Conservation (phyloP, 2,797 vertebrate genomes). For the Salmo trutta region DNA sequence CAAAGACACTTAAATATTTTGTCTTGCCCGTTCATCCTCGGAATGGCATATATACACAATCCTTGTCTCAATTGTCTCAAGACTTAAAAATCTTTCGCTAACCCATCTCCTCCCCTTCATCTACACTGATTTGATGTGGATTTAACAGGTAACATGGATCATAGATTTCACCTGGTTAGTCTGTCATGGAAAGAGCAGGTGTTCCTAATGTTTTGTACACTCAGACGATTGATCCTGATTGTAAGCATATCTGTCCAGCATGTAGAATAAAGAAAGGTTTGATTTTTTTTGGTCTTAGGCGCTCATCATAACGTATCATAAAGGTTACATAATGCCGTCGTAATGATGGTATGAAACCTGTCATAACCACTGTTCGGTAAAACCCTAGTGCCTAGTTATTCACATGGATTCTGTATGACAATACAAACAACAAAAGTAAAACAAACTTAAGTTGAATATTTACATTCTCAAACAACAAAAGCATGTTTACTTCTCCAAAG, state of each 20-base stretch:
- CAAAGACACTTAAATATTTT: no score
- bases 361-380: background rate
- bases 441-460: no score
- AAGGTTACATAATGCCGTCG: background rate
- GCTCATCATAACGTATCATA: background rate
- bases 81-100: no score
- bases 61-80: no score
- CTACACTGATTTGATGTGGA: no score
- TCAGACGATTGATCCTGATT: constrained; percentile 43
- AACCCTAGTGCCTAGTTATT: constrained; percentile 2
- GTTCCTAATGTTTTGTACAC: background rate
- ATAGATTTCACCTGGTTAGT: no score
- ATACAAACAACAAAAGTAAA: background rate
- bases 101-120: no score
- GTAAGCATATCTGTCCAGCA: constrained; percentile 32
- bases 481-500: background rate
- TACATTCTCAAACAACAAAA: background rate
- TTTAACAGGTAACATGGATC: no score
- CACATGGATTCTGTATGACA: background rate
- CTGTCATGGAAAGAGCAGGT: no score
- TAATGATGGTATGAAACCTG: background rate
- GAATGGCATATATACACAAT: no score
- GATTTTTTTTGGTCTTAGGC: background rate
- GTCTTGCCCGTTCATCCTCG: no score
- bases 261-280: constrained; percentile 30